Evolutionary conservation across 2,888 invertebrate genomes (phyloP).

Genomic region (Nomada hirtipes): DNA sequence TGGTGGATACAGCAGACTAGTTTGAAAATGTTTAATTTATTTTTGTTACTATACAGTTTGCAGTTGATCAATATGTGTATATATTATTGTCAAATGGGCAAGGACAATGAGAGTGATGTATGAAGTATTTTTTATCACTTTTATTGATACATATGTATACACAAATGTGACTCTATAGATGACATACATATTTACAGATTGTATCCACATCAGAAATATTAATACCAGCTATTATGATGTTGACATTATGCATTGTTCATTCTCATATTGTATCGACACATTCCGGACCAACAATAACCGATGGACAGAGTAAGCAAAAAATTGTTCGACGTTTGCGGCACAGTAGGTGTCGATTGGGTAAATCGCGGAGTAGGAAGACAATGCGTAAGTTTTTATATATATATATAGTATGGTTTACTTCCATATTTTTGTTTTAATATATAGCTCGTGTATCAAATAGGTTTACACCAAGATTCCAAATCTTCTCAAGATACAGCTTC

Average conservation of each 20-base stretch:
- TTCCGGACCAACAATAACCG: slow-evolving; percentile 79
- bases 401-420: background rate
- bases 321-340: slow-evolving; percentile 75
- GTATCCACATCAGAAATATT: slow-evolving; percentile 89
- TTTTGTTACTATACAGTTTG: slow-evolving; percentile 91
- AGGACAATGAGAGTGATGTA: slow-evolving; percentile 85
- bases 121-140: slow-evolving; percentile 70
- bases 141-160: background rate
- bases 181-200: slow-evolving; percentile 82
- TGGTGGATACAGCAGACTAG: slow-evolving; percentile 98
- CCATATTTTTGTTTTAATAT: background rate
- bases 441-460: slow-evolving; percentile 52
- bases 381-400: slow-evolving; percentile 67
- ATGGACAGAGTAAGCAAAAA: slow-evolving; percentile 74
- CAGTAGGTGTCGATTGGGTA: slow-evolving; percentile 77
- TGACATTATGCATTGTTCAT: slow-evolving; percentile 91
- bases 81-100: slow-evolving; percentile 83
- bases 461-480: slow-evolving; percentile 75
- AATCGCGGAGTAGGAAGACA: slow-evolving; percentile 76
- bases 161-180: slow-evolving; percentile 10
- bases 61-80: slow-evolving; percentile 88
- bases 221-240: slow-evolving; percentile 90
- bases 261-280: slow-evolving; percentile 92
- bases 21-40: slow-evolving; percentile 89
- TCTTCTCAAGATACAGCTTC: slow-evolving; percentile 73